Conservation (phyloP, 2,113 vertebrate species). For the Heterocephalus glaber region DNA sequence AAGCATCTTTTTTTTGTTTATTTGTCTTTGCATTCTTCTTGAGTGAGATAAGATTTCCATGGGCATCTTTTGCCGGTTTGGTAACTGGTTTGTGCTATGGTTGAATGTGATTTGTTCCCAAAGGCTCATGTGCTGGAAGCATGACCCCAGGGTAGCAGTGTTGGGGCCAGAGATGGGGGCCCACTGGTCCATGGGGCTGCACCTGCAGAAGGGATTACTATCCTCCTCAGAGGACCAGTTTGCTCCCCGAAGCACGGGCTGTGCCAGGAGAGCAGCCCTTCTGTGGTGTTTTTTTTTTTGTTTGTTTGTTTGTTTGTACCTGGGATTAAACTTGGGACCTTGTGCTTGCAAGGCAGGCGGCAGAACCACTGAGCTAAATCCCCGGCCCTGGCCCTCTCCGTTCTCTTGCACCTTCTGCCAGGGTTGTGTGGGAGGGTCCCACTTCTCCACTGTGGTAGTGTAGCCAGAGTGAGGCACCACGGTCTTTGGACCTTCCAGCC, state of each 20-base stretch:
- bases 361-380: no score
- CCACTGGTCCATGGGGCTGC: accelerated
- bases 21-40: neutral
- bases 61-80: conserved; percentile 32
- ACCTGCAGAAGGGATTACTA: neutral
- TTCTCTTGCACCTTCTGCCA: neutral
- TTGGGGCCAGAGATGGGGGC: neutral
- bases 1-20: neutral
- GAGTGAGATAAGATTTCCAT: neutral
- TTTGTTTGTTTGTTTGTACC: no score
- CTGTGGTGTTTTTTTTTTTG: no score
- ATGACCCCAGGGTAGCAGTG: neutral
- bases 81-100: neutral
- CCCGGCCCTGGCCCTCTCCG: neutral
- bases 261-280: neutral
- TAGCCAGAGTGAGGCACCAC: neutral
- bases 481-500: neutral
- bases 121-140: no score
- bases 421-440: neutral
- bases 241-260: neutral
- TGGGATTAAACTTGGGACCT: no score
- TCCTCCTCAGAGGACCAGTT: neutral
- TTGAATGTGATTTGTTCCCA: neutral
- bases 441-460: neutral
- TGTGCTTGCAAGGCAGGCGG: no score